Evolutionary conservation across 2,797 vertebrate species (phyloP), one percentile per base, ranked within the genome.

Genomic region (Bucorvus abyssinicus): DNA sequence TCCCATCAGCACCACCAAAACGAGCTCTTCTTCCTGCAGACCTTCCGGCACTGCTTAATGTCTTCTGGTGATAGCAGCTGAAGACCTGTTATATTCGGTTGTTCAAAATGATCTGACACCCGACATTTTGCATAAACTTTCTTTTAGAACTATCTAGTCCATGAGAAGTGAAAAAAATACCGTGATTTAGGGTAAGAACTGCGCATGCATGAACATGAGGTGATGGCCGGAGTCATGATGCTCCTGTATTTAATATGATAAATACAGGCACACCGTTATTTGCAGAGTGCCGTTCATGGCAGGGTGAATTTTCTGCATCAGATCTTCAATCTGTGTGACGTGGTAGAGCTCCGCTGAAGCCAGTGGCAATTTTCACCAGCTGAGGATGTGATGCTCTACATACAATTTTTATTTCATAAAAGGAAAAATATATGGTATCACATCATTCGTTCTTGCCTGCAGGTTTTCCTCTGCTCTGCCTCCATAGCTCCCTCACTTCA

Each of bases 151-250:
- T 1, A 49, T 50, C 65, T 32, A 1, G 77, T 91, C 79, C 30
- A 21, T 7, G 34, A 68, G 68, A 90, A 83, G 19, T 29, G 20
- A 20, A 45, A 7, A 24, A 52, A 42, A 47, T 7, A n/a, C 16
- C 21, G 83, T 61, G 65, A 59, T 86, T 84, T 69, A 36, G 65
- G 57, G 53, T 50, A 18, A 50, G 38, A 84, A 49, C 32, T 23
- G 42, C 55, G 26, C 76, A 75, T 80, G 85, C 84, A 88, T 91
- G 80, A 93, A 68, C 73, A 75, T 73, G 87, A 92, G 81, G 88
- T 63, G 93, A 47, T 84, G 49, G 93, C 95, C 63, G 3, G 65
- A 88, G 77, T 21, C 73, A 8, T 0, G 61, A 57, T 22, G 73
- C 83, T 90, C 50, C 8, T 64, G 38, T 40, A 40, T 86, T 67